Evolutionary conservation across 2,113 vertebrate species (phyloP), one percentile per base, ranked within the genome.

Genomic region (Sitta europaea): DNA sequence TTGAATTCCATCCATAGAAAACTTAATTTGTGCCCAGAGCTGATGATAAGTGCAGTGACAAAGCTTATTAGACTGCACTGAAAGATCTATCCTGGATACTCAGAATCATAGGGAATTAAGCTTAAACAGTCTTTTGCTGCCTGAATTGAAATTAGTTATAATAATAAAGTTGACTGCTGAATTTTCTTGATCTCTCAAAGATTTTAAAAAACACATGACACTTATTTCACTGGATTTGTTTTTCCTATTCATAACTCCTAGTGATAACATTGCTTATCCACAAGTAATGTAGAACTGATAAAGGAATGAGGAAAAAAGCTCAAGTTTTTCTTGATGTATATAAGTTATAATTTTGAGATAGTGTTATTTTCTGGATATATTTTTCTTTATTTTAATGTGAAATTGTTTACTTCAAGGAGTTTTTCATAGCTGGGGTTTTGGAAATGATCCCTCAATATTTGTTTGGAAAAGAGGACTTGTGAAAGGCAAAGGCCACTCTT

Each of bases 361-460:
- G 35, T 66, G 79, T 68, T 95, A 81, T 92, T 94, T 95, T 94
- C 48, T 83, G 57, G 40, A 71, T 80, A 48, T 94, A 66, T 93
- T 88, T 91, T 91, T 81, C 38, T 79, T 95, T 78, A n/a, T 94
- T 95, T 94, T 72, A 86, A 63, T 90, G 88, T 77, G 75, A 92
- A 90, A 77, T 71, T 48, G 68, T 90, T 95, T 92, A 80, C 82
- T 86, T 71, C 61, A 54, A 83, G 42, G 67, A 93, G 28, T 83
- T 77, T 86, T 92, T 90, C 40, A 15, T 53, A 77, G 51, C 45
- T 86, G 74, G 48, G 14, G 23, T 75, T 92, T 92, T 93, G 63
- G 51, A 93, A 95, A 71, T 47, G 36, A 76, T 87, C 59, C 38
- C 54, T 86, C 81, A 77, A 43, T 72, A 66, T 62, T 88, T 70